Percentiles rank a stretch among this genome's conserved stretches.
Evolutionary conservation across 2,888 invertebrate species (phyloP).

Genomic region (Emmelina monodactyla): DNA sequence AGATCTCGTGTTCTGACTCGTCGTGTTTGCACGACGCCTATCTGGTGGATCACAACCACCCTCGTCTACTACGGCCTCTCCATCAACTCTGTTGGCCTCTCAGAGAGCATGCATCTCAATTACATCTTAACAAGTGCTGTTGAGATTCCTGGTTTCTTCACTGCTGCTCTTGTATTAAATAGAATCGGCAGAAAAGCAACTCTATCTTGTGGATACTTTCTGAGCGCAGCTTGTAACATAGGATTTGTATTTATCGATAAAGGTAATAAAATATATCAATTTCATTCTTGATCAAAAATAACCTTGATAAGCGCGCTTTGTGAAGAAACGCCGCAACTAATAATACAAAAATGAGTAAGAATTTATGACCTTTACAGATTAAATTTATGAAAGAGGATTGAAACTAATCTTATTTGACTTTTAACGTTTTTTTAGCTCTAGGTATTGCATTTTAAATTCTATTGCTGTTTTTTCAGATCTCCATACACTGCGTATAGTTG

Average conservation of each 20-base stretch:
- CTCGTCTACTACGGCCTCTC: slow-evolving; percentile 83
- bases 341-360: too few relatives aligned
- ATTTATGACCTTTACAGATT: too few relatives aligned
- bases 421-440: too few relatives aligned
- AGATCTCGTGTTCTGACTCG: slow-evolving; percentile 58
- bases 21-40: slow-evolving; percentile 70
- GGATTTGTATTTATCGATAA: slow-evolving; percentile 54
- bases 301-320: neutral
- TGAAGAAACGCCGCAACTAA: neutral
- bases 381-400: too few relatives aligned
- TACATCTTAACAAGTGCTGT: slow-evolving; percentile 70
- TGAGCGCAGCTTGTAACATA: slow-evolving; percentile 61
- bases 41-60: slow-evolving; percentile 81
- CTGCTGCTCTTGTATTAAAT: slow-evolving; percentile 69
- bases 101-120: slow-evolving; percentile 78
- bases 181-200: slow-evolving; percentile 69
- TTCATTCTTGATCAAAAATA: neutral
- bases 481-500: slow-evolving; percentile 33
- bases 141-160: slow-evolving; percentile 75
- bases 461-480: slow-evolving; percentile 25
- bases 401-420: too few relatives aligned
- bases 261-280: slow-evolving; percentile 35
- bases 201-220: slow-evolving; percentile 63
- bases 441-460: neutral
- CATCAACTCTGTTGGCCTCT: slow-evolving; percentile 76